phyloP scores from a whole-genome alignment of 1,140 invertebrate species.

The Eueides isabella region DNA sequence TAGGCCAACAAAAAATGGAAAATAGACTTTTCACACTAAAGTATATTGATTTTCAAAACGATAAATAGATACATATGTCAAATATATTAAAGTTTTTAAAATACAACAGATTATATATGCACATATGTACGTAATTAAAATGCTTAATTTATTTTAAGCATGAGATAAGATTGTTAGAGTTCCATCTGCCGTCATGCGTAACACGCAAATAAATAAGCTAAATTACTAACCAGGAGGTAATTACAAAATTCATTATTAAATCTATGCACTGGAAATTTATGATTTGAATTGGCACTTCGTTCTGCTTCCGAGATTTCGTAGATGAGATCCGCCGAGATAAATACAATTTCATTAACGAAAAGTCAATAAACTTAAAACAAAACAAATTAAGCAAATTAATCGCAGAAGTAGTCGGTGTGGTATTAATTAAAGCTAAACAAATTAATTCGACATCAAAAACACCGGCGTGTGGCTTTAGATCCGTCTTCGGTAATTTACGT shows the following conservation, averaged over 20 bases:
- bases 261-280: conserved; percentile 28
- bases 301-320: conserved; percentile 23
- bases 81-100: too few species aligned
- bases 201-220: conserved; percentile 6
- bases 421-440: conserved; percentile 18
- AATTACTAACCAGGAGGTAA: conserved; percentile 16
- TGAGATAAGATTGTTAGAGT: not conserved
- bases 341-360: conserved; percentile 40
- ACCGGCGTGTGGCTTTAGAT: conserved; percentile 7
- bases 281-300: conserved; percentile 30
- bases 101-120: too few species aligned
- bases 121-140: not conserved
- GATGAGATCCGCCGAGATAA: conserved; percentile 29
- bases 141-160: not conserved
- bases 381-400: conserved; percentile 32
- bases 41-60: not conserved
- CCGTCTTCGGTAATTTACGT: conserved; percentile 1
- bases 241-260: conserved; percentile 11
- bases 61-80: too few species aligned
- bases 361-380: conserved; percentile 41
- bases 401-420: conserved; percentile 11
- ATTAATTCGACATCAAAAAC: conserved; percentile 23
- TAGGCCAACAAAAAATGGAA: conserved; percentile 24
- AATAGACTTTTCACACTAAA: conserved; percentile 12
- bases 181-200: not conserved